Percentiles rank a stretch among this genome's conserved stretches.
Conservation (phyloP, 64 coral and sea anemone genomes). For the Pocillopora verrucosa region DNA sequence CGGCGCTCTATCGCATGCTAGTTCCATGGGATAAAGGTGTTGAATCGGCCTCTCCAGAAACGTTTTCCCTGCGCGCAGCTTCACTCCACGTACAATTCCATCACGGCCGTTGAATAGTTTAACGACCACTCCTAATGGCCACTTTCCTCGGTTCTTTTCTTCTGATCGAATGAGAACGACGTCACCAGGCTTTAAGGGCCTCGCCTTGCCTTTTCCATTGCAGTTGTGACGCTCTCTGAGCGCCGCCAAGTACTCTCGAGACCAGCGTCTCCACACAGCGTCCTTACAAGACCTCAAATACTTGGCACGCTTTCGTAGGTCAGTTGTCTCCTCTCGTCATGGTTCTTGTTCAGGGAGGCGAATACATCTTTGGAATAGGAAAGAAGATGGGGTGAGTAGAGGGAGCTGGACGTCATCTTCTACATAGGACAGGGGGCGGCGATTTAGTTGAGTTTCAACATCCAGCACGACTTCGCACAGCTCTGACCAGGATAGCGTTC, state of each 20-base stretch:
- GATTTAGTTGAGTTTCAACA: too few species aligned
- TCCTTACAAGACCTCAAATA: constrained; percentile 4
- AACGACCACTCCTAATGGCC: not conserved
- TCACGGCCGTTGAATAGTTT: not conserved
- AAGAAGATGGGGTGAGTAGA: constrained; percentile 29
- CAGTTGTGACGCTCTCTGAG: not conserved
- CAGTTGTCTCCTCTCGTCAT: not conserved
- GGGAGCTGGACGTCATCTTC: constrained; percentile 52
- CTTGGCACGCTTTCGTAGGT: not conserved
- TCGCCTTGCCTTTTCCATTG: not conserved
- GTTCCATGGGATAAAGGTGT: not conserved
- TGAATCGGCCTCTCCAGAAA: not conserved
- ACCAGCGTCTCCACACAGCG: not conserved
- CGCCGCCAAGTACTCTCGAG: not conserved
- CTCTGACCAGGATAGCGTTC: too few species aligned
- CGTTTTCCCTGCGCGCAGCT: not conserved
- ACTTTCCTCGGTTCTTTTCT: not conserved
- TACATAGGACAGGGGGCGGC: constrained; percentile 37
- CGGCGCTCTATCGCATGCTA: not conserved
- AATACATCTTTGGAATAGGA: constrained; percentile 44
- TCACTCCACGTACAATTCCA: not conserved
- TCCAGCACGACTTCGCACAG: too few species aligned
- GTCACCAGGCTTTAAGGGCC: not conserved
- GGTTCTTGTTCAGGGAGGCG: constrained; percentile 55
- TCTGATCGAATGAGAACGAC: not conserved